Evolutionary conservation across 2,797 vertebrate species (phyloP).

Genomic region (Platalea minor): DNA sequence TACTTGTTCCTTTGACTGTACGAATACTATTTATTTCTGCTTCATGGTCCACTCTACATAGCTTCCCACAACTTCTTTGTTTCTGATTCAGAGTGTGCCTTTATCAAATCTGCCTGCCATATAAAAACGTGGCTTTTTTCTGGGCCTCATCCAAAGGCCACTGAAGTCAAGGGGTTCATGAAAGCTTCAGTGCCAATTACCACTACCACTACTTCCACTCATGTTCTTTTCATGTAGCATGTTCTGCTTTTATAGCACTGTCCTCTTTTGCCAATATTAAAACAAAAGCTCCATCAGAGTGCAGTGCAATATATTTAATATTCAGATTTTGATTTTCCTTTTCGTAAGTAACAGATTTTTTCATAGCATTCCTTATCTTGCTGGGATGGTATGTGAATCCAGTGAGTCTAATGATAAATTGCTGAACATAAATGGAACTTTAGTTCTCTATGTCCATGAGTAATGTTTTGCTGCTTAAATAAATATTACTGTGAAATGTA

Average conservation of each 20-base stretch:
- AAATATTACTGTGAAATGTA: slow-evolving; percentile 33
- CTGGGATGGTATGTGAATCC: not conserved
- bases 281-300: not conserved
- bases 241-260: not conserved
- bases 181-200: not conserved
- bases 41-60: not conserved
- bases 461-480: slow-evolving; percentile 11
- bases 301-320: not conserved
- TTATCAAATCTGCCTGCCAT: not conserved
- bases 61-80: not conserved
- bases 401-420: not conserved
- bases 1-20: not conserved
- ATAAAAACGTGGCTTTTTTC: slow-evolving; percentile 6
- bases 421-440: not conserved
- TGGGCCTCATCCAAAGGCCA: not conserved
- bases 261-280: not conserved
- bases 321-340: not conserved
- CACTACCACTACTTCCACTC: not conserved
- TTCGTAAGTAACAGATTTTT: not conserved
- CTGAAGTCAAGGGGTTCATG: not conserved
- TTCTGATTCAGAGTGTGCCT: not conserved
- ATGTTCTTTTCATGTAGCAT: not conserved
- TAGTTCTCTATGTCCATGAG: not conserved
- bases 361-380: not conserved
- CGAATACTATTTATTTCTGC: slow-evolving; percentile 1